phyloP scores from a whole-genome alignment of 2,888 invertebrate species.

The Tyria jacobaeae region DNA sequence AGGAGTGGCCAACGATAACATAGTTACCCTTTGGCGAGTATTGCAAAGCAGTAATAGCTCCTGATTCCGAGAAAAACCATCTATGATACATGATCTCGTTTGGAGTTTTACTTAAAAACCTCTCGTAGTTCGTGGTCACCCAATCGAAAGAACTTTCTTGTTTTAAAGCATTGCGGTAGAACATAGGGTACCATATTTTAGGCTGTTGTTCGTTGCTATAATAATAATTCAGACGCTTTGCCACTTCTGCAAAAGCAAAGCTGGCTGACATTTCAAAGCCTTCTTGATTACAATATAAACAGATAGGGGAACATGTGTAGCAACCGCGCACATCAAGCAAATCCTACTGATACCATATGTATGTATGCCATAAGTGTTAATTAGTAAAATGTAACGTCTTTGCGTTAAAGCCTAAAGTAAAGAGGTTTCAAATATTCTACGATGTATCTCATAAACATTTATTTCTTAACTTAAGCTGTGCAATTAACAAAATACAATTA shows the following conservation, averaged over 20 bases:
- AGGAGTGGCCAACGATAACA: slow-evolving; percentile 78
- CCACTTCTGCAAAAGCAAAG: slow-evolving; percentile 58
- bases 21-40: slow-evolving; percentile 76
- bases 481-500: too few species aligned
- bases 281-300: slow-evolving; percentile 32
- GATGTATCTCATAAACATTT: too few species aligned
- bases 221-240: slow-evolving; percentile 51
- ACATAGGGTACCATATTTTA: slow-evolving; percentile 72
- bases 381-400: too few species aligned
- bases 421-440: too few species aligned
- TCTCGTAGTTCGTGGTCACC: slow-evolving; percentile 63
- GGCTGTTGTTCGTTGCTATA: slow-evolving; percentile 62
- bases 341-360: too few species aligned
- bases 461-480: too few species aligned
- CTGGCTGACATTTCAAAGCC: slow-evolving; percentile 35
- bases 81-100: slow-evolving; percentile 66
- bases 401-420: too few species aligned
- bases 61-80: slow-evolving; percentile 70
- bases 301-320: too few species aligned
- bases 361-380: too few species aligned
- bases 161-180: slow-evolving; percentile 51
- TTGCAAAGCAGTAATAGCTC: slow-evolving; percentile 69
- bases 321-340: too few species aligned
- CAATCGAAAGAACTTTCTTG: slow-evolving; percentile 53
- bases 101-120: slow-evolving; percentile 61